Percentiles rank a stretch among this genome's conserved stretches.
These are phyloP conservation scores for Hylaeus anthracinus DNA, from an alignment of 1,140 invertebrate genomes.

Conservation along the genomic window DNA sequence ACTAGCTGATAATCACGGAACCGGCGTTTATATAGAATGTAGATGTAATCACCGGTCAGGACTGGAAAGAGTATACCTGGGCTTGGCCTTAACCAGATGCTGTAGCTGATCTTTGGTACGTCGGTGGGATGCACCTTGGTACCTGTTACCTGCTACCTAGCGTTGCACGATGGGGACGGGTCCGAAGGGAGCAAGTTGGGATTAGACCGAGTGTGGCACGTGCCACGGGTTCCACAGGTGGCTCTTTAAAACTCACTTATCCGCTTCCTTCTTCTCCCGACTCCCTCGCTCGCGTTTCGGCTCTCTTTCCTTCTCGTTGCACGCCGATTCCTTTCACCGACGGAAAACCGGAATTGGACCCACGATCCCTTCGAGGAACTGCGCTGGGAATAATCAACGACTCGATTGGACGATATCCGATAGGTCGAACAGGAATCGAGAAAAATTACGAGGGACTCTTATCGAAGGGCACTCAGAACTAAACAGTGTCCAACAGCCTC, in stretches of 20 bases:
- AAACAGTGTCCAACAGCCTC: too few relatives aligned
- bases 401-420: neutral
- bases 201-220: slow-evolving; percentile 64
- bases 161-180: slow-evolving; percentile 54
- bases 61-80: slow-evolving; percentile 33
- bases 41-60: slow-evolving; percentile 60
- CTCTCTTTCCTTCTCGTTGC: slow-evolving; percentile 6
- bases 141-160: slow-evolving; percentile 67
- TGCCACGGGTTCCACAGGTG: slow-evolving; percentile 62
- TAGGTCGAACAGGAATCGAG: neutral
- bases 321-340: slow-evolving; percentile 4
- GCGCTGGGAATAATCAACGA: neutral
- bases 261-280: slow-evolving; percentile 43
- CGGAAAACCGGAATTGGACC: slow-evolving; percentile 40
- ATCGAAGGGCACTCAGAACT: too few relatives aligned
- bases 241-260: slow-evolving; percentile 65
- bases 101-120: slow-evolving; percentile 52
- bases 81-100: slow-evolving; percentile 56
- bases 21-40: slow-evolving; percentile 65
- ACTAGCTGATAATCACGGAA: slow-evolving; percentile 56
- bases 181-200: slow-evolving; percentile 63
- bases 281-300: slow-evolving; percentile 24
- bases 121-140: slow-evolving; percentile 60
- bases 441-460: too few relatives aligned
- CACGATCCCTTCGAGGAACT: neutral